Percentiles rank a stretch among this genome's conserved stretches.
phyloP scores from a whole-genome alignment of 1,140 invertebrate species.

The Rhagoletis zephyria region DNA sequence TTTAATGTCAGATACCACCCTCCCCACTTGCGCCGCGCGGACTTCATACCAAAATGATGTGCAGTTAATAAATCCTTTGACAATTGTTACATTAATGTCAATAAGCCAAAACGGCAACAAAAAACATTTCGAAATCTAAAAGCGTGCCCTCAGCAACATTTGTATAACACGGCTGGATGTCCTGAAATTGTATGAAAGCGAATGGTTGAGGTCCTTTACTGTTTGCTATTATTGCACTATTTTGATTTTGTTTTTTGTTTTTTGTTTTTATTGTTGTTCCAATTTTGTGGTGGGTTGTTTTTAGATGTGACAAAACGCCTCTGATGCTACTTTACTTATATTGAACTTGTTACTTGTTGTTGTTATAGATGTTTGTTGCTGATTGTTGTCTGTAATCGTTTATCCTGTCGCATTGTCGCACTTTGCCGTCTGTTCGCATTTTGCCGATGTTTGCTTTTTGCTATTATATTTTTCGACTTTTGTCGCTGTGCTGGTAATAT shows the following conservation, averaged over 20 bases:
- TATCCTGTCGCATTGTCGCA: slow-evolving; percentile 45
- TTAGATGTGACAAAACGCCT: slow-evolving; percentile 20
- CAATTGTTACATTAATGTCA: slow-evolving; percentile 73
- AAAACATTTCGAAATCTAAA: background rate
- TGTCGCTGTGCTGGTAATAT: background rate
- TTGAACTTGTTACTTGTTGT: slow-evolving; percentile 1
- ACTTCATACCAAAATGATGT: background rate
- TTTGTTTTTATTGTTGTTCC: background rate
- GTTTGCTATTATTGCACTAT: slow-evolving; percentile 12
- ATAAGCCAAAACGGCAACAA: slow-evolving; percentile 62
- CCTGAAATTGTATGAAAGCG: background rate
- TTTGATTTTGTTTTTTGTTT: background rate
- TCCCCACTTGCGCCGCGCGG: background rate
- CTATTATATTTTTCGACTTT: slow-evolving; percentile 9
- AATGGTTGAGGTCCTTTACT: slow-evolving; percentile 28
- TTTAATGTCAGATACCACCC: background rate
- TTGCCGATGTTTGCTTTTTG: background rate
- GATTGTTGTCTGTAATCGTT: slow-evolving; percentile 43
- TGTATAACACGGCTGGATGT: slow-evolving; percentile 17
- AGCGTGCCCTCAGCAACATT: background rate
- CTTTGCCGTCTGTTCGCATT: slow-evolving; percentile 45
- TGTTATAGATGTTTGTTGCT: background rate
- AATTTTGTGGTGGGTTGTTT: background rate
- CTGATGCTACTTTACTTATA: slow-evolving; percentile 43
- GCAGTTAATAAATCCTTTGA: slow-evolving; percentile 71